These are phyloP conservation scores for Helobdella robusta DNA, from an alignment of 2,888 invertebrate genomes.

Conservation along the genomic window DNA sequence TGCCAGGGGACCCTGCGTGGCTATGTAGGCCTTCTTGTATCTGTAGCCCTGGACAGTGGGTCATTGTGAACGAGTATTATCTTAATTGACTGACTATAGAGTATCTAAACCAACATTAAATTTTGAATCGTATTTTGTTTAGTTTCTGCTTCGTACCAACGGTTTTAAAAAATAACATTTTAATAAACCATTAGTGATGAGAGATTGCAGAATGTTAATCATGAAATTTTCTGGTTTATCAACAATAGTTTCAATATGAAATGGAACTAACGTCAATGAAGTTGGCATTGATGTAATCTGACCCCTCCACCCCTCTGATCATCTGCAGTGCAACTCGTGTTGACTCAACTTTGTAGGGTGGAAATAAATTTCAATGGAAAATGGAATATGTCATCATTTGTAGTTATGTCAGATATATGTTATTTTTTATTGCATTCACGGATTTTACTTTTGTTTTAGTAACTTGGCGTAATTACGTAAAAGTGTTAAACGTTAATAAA, in stretches of 20 bases:
- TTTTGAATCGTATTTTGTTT: too few relatives aligned
- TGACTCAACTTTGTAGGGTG: conserved; percentile 60
- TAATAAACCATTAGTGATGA: too few relatives aligned
- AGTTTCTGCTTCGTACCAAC: too few relatives aligned
- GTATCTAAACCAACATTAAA: too few relatives aligned
- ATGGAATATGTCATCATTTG: neutral
- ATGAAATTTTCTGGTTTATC: too few relatives aligned
- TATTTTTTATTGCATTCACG: neutral
- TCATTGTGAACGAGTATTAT: too few relatives aligned
- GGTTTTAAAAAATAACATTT: too few relatives aligned
- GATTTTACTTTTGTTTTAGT: neutral
- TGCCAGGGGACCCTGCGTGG: conserved; percentile 88
- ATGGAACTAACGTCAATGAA: conserved; percentile 69
- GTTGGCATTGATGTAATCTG: conserved; percentile 97
- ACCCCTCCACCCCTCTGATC: conserved; percentile 74
- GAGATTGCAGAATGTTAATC: too few relatives aligned
- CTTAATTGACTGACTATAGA: too few relatives aligned
- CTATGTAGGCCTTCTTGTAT: conserved; percentile 83
- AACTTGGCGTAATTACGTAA: too few relatives aligned
- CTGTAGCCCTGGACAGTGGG: conserved; percentile 50
- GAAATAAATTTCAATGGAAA: neutral
- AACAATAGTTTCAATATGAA: too few relatives aligned
- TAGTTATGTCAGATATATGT: neutral
- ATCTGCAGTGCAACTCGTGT: conserved; percentile 85
- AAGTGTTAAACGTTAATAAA: too few relatives aligned